Conservation (phyloP, 2,797 vertebrate species). For the Hippoglossus hippoglossus region DNA sequence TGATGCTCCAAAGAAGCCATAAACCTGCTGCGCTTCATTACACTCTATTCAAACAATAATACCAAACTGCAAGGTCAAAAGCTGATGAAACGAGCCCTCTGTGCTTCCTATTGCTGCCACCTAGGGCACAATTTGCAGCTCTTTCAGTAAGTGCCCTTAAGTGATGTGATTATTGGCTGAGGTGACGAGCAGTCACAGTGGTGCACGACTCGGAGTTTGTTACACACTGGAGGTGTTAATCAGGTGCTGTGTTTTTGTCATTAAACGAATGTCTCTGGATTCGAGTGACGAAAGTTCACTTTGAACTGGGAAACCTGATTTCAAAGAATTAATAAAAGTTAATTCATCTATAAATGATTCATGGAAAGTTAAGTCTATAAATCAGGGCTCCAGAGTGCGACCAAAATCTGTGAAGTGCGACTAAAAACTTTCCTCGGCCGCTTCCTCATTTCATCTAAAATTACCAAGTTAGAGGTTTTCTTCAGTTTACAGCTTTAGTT, state of each 20-base stretch:
- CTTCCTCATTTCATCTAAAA: too few relatives aligned
- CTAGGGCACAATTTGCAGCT: conserved; percentile 32
- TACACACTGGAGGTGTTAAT: background rate
- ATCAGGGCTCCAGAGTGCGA: too few relatives aligned
- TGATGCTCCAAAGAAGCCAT: conserved; percentile 30
- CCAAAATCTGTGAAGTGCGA: too few relatives aligned
- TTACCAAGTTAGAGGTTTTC: too few relatives aligned
- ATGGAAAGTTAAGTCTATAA: too few relatives aligned
- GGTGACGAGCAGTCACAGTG: conserved; percentile 17
- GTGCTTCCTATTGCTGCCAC: conserved; percentile 22
- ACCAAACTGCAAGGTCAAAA: conserved; percentile 42
- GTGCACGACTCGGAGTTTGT: conserved; percentile 5
- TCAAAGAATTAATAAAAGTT: background rate
- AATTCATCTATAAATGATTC: background rate
- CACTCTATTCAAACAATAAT: conserved; percentile 41
- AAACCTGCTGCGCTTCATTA: conserved; percentile 42
- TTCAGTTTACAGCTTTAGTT: too few relatives aligned
- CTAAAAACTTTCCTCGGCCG: too few relatives aligned
- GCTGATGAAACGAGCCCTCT: conserved; percentile 36
- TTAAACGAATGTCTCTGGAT: background rate
- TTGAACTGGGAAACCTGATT: background rate
- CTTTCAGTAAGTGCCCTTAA: conserved; percentile 24
- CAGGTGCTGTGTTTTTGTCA: background rate
- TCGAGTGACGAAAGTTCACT: conserved; percentile 4
- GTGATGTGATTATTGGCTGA: conserved; percentile 29